Evolutionary conservation across 2,888 invertebrate genomes (phyloP).

Genomic region (Polydrusus tereticollis): DNA sequence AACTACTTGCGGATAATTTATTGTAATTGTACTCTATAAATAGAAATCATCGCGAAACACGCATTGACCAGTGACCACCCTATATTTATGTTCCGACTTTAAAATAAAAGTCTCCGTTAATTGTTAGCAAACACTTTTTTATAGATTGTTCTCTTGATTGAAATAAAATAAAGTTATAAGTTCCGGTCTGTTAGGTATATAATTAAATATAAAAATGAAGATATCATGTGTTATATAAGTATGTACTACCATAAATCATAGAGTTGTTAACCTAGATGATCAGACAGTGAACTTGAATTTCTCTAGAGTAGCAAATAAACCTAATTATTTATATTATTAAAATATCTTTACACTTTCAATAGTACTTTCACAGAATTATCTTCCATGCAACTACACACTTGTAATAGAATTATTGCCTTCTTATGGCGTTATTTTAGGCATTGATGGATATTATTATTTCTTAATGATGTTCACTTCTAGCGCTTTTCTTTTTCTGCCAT

Average conservation of each 20-base stretch:
- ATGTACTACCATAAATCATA: neutral
- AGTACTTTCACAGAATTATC: slow-evolving; percentile 12
- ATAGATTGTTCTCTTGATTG: neutral
- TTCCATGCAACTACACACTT: neutral
- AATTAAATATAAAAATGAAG: no score
- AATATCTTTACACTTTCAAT: slow-evolving; percentile 2
- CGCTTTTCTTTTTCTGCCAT: no score
- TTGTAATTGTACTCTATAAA: neutral
- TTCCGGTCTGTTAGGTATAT: no score
- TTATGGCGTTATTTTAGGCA: neutral
- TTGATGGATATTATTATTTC: no score
- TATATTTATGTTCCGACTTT: neutral
- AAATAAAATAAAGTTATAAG: no score
- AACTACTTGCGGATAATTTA: neutral
- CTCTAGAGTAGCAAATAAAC: neutral
- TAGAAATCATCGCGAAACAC: neutral
- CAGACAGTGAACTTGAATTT: slow-evolving; percentile 11
- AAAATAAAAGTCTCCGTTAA: neutral
- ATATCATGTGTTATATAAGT: neutral
- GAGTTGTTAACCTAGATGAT: slow-evolving; percentile 8
- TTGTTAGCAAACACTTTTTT: neutral
- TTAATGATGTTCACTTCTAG: no score
- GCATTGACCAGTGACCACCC: no score
- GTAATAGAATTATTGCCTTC: neutral
- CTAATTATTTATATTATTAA: slow-evolving; percentile 1